phyloP scores from a whole-genome alignment of 2,797 vertebrate species.

The Paedocypris micromegethes region DNA sequence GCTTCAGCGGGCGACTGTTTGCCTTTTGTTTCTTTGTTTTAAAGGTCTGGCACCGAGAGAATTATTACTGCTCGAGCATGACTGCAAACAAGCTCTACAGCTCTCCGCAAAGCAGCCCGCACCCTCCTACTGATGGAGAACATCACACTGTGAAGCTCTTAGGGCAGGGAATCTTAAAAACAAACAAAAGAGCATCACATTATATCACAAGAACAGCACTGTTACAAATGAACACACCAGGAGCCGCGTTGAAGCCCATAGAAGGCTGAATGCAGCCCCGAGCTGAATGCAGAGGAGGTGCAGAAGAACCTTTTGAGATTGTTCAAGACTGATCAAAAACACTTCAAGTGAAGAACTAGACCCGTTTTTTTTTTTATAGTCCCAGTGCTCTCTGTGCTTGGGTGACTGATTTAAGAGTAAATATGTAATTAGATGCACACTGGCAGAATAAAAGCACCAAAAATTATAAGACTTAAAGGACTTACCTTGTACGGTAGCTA shows the following conservation, averaged over 20 bases:
- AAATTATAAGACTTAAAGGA: too few relatives aligned
- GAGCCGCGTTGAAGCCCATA: conserved; percentile 4
- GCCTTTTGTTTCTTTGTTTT: conserved; percentile 49
- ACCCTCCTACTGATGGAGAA: conserved; percentile 38
- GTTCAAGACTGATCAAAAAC: conserved; percentile 16
- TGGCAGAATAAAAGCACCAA: too few relatives aligned
- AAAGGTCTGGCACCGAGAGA: conserved; percentile 48
- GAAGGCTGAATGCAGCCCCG: background rate
- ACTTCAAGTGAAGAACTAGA: background rate
- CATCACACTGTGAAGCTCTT: conserved; percentile 31
- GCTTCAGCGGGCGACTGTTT: conserved; percentile 38
- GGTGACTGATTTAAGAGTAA: background rate
- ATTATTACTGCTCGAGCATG: conserved; percentile 44
- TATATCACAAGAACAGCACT: conserved; percentile 3
- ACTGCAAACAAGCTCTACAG: conserved; percentile 43
- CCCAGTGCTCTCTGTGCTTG: background rate
- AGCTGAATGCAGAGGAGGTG: conserved; percentile 2
- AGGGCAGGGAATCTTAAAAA: conserved; percentile 35
- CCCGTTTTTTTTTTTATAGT: background rate
- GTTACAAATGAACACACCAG: conserved; percentile 31
- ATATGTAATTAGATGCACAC: too few relatives aligned
- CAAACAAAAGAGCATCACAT: conserved; percentile 45
- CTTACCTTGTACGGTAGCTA: too few relatives aligned
- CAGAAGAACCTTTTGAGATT: conserved; percentile 2
- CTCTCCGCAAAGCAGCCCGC: conserved; percentile 25